Percentiles rank a stretch among this genome's conserved stretches.
Evolutionary conservation across 1,140 invertebrate genomes (phyloP).

Genomic region (Aphidius ervi): DNA sequence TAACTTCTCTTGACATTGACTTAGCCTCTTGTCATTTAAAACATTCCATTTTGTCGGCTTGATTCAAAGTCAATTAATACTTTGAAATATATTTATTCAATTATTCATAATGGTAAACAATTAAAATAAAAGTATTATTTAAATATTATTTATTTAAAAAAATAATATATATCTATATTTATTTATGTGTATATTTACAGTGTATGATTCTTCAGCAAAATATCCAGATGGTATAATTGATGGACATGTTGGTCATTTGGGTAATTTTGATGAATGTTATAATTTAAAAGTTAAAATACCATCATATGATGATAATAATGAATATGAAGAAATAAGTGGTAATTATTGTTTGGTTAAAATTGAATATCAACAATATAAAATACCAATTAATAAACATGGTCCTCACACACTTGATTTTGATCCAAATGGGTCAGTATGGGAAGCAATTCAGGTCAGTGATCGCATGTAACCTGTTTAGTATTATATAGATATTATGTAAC

Average conservation of each 20-base stretch:
- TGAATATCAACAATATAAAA: slow-evolving; percentile 24
- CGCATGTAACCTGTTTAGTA: background rate
- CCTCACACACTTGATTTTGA: slow-evolving; percentile 32
- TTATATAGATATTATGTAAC: background rate
- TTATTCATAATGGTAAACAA: background rate
- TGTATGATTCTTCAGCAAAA: slow-evolving; percentile 31
- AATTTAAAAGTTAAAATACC: slow-evolving; percentile 21
- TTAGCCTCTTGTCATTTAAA: too few species aligned
- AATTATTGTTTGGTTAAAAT: slow-evolving; percentile 40
- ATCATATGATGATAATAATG: background rate
- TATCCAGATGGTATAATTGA: slow-evolving; percentile 27
- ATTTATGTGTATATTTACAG: slow-evolving; percentile 22
- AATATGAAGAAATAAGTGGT: slow-evolving; percentile 25
- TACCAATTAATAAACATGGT: slow-evolving; percentile 11
- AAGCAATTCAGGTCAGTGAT: slow-evolving; percentile 37
- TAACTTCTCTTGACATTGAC: too few species aligned
- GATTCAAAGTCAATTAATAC: too few species aligned
- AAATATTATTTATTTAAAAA: background rate
- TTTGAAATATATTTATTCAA: background rate
- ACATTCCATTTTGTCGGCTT: too few species aligned
- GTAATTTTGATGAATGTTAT: slow-evolving; percentile 31
- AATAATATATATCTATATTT: background rate
- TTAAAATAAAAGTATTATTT: background rate
- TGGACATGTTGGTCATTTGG: slow-evolving; percentile 27
- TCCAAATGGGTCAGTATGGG: slow-evolving; percentile 34